phyloP scores from a whole-genome alignment of 1,140 invertebrate genomes.

The Teleogryllus occipitalis region DNA sequence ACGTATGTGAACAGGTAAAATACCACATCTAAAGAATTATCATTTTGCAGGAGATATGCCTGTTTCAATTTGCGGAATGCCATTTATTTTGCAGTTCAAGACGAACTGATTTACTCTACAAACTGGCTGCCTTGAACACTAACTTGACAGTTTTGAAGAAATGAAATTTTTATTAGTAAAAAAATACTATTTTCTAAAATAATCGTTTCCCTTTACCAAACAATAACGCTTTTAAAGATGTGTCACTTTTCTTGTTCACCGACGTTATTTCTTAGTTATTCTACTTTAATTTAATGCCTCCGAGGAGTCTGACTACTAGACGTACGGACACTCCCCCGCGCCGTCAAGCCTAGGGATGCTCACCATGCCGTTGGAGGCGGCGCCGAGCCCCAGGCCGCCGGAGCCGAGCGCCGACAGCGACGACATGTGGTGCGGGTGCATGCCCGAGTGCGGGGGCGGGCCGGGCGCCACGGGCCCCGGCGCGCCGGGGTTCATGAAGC shows the following conservation, averaged over 20 bases:
- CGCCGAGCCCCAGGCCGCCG: constrained; percentile 15
- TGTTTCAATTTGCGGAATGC: no score
- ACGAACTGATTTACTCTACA: no score
- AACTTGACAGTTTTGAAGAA: no score
- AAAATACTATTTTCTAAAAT: no score
- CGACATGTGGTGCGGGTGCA: constrained; percentile 20
- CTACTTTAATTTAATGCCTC: neutral
- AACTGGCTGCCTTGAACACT: no score
- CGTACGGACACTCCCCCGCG: no score
- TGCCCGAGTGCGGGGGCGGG: constrained; percentile 1
- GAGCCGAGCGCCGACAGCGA: constrained; percentile 16
- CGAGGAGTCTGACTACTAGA: neutral
- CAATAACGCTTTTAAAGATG: neutral
- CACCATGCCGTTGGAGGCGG: constrained; percentile 20
- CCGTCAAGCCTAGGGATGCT: neutral
- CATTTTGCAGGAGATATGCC: no score
- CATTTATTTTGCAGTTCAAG: no score
- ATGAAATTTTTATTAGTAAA: no score
- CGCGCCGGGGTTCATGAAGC: constrained; percentile 18
- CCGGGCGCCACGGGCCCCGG: constrained; percentile 10
- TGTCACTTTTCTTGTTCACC: neutral
- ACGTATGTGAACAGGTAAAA: no score
- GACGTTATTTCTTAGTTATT: neutral
- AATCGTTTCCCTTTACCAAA: neutral
- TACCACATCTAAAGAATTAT: no score